A percentile compares a stretch with the other conserved stretches of the same genome.
phyloP scores from a whole-genome alignment of 1,140 invertebrate species.

The Thalassaphorura encarpata region DNA sequence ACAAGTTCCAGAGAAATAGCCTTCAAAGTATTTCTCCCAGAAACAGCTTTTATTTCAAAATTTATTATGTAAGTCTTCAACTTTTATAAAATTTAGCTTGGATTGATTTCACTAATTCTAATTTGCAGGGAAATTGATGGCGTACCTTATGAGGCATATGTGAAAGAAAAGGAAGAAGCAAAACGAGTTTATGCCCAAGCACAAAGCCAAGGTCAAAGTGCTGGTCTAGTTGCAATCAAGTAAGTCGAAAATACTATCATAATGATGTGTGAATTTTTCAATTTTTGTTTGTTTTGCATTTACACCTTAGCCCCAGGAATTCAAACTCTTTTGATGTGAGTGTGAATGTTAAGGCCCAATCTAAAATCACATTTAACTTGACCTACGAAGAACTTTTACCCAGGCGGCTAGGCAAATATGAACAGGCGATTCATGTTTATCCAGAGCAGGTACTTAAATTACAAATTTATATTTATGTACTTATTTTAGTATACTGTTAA shows the following conservation, averaged over 20 bases:
- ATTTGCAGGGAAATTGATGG: constrained; percentile 42
- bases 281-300: background rate
- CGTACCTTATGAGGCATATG: constrained; percentile 44
- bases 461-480: background rate
- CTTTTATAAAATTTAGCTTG: background rate
- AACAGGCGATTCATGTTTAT: constrained; percentile 50
- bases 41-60: constrained; percentile 53
- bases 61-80: constrained; percentile 46
- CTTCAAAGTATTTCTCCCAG: constrained; percentile 51
- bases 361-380: constrained; percentile 49
- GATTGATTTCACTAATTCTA: background rate
- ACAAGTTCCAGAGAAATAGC: constrained; percentile 45
- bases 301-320: constrained; percentile 45
- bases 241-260: constrained; percentile 9
- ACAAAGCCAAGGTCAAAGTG: constrained; percentile 46
- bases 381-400: constrained; percentile 54
- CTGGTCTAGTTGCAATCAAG: constrained; percentile 40
- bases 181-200: constrained; percentile 51
- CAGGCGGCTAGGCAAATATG: constrained; percentile 47
- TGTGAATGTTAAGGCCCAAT: constrained; percentile 49
- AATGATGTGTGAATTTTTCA: too few species aligned
- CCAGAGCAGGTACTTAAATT: constrained; percentile 41
- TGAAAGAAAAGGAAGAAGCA: constrained; percentile 52
- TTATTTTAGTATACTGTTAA: background rate
- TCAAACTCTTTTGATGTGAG: constrained; percentile 53